Evolutionary conservation across 2,113 vertebrate species (phyloP), one percentile per base, ranked within the genome.

Genomic region (Lonchura striata): DNA sequence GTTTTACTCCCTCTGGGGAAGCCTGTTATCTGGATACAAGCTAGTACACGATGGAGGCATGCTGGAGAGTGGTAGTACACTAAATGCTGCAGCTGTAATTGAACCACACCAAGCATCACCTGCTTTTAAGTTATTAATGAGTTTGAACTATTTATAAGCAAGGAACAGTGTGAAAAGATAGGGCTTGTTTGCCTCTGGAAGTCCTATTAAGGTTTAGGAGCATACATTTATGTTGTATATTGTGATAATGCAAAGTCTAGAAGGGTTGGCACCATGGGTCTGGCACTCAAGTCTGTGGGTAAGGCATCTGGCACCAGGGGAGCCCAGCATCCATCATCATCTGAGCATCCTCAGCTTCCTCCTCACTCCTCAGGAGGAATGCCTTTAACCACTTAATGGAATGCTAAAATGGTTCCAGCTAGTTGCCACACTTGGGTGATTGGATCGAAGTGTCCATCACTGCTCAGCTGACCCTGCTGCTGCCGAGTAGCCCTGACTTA

Each of bases 51-150:
- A 49, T 4, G 17, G 61, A 92, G 86, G 77, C 61, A 19, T 54
- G 94, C 92, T 84, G 20, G 60, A 57, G 81, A 84, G 83, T 69
- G 50, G 74, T 94, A 76, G 24, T 69, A 92, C 88, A 80, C 86
- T 94, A 89, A 95, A 91, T 87, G 77, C 74, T 94, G 86, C 88
- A 69, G 65, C 90, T 94, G 88, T 95, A 92, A 92, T 66, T 82
- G 92, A 96, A 92, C 88, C 28, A 0, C 83, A 93, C 80, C 37
- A 54, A 85, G 75, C 63, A 79, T 92, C 91, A 91, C 90, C 88
- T 92, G 42, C 92, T 88, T 79, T 70, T 95, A 69, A 95, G 81
- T 95, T 96, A 97, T 96, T 95, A 84, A 96, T 96, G 95, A 96
- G 83, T 82, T 57, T 63, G 81, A 91, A 59, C 92, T 95, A 91